These are phyloP conservation scores for Epinephelus coioides DNA, from an alignment of 2,797 vertebrate species.

Conservation along the genomic window DNA sequence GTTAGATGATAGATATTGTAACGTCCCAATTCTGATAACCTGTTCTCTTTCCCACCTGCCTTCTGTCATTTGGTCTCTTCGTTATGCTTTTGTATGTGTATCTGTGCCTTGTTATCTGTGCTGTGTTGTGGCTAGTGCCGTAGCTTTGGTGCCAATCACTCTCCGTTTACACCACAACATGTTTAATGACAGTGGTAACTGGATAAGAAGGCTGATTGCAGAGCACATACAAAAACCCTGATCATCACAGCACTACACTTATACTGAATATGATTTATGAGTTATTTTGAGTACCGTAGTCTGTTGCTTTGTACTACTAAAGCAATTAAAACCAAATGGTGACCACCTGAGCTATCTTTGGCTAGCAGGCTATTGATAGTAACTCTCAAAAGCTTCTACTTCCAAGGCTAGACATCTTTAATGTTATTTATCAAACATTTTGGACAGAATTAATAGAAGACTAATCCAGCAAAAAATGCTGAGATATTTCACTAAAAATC, in stretches of 20 bases:
- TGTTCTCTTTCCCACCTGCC: conserved; percentile 47
- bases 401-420: background rate
- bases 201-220: conserved; percentile 27
- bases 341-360: background rate
- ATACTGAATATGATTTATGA: background rate
- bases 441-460: background rate
- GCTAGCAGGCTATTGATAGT: background rate
- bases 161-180: conserved; percentile 28
- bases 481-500: too few relatives aligned
- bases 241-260: conserved; percentile 6
- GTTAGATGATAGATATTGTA: conserved; percentile 10
- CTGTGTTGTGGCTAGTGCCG: conserved; percentile 58
- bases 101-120: conserved; percentile 70
- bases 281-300: background rate
- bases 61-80: conserved; percentile 40
- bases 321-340: background rate
- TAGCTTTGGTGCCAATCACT: conserved; percentile 60
- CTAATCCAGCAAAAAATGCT: too few relatives aligned
- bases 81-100: conserved; percentile 63
- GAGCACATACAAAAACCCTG: conserved; percentile 41
- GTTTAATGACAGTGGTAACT: conserved; percentile 13
- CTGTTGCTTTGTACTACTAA: background rate
- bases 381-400: background rate
- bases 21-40: conserved; percentile 31
- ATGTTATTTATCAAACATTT: background rate